These are phyloP conservation scores for Selene dorsalis DNA, from an alignment of 2,797 vertebrate species.

Conservation along the genomic window DNA sequence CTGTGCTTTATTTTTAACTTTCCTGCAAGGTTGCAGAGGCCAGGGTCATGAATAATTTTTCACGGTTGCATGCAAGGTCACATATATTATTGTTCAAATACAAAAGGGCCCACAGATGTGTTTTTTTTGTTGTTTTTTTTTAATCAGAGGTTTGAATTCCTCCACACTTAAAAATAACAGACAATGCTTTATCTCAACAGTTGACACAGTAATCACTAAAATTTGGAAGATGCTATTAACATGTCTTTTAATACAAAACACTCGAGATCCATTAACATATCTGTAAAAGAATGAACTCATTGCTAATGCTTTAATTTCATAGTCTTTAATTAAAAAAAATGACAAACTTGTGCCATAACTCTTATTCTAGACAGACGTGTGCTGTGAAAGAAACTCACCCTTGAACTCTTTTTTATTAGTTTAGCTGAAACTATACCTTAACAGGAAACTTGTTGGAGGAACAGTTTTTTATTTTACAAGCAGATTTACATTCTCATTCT, in stretches of 20 bases:
- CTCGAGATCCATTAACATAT: neutral
- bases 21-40: slow-evolving; percentile 12
- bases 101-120: slow-evolving; percentile 21
- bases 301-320: neutral
- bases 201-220: slow-evolving; percentile 4
- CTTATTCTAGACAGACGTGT: no score
- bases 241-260: neutral
- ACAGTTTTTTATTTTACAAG: neutral
- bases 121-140: no score
- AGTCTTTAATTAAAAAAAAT: no score
- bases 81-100: slow-evolving; percentile 20
- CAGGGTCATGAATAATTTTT: slow-evolving; percentile 21
- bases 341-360: no score
- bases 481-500: neutral
- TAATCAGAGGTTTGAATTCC: slow-evolving; percentile 30
- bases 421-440: neutral
- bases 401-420: neutral
- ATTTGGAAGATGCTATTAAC: neutral
- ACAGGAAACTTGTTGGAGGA: neutral
- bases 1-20: slow-evolving; percentile 13
- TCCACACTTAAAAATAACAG: slow-evolving; percentile 25
- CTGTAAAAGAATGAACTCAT: neutral
- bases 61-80: slow-evolving; percentile 14
- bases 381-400: no score
- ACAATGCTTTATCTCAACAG: neutral